These are phyloP conservation scores for Eupithecia subumbrata DNA, from an alignment of 2,888 invertebrate species.

Conservation along the genomic window DNA sequence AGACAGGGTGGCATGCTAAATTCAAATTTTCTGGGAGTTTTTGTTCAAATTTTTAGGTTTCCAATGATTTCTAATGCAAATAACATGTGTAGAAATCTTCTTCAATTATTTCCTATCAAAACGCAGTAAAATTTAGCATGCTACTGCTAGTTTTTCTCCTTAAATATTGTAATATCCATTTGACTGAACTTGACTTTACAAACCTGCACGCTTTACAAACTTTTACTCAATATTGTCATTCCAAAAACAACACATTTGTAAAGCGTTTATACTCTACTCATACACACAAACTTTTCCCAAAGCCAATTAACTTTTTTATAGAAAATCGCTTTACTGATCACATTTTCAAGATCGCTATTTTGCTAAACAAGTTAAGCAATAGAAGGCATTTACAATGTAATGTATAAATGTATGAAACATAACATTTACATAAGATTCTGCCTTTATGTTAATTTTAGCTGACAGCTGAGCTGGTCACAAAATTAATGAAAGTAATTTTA, in stretches of 20 bases:
- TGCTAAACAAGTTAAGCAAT: background rate
- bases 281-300: background rate
- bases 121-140: background rate
- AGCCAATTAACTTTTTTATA: background rate
- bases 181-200: conserved; percentile 52
- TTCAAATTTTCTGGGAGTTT: background rate
- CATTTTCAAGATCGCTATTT: background rate
- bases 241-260: background rate
- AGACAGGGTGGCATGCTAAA: background rate
- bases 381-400: background rate
- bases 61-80: background rate
- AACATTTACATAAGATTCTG: background rate
- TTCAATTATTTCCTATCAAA: background rate
- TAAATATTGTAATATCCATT: conserved; percentile 49
- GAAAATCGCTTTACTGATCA: background rate
- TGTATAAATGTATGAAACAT: too few species aligned
- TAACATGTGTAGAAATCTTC: background rate
- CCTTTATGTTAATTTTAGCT: background rate
- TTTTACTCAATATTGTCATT: background rate
- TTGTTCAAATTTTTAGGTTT: background rate
- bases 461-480: background rate
- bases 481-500: background rate
- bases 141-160: background rate
- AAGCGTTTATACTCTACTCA: background rate
- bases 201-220: background rate